phyloP scores from a whole-genome alignment of 1,140 invertebrate genomes.

The Eurytemora carolleeae region DNA sequence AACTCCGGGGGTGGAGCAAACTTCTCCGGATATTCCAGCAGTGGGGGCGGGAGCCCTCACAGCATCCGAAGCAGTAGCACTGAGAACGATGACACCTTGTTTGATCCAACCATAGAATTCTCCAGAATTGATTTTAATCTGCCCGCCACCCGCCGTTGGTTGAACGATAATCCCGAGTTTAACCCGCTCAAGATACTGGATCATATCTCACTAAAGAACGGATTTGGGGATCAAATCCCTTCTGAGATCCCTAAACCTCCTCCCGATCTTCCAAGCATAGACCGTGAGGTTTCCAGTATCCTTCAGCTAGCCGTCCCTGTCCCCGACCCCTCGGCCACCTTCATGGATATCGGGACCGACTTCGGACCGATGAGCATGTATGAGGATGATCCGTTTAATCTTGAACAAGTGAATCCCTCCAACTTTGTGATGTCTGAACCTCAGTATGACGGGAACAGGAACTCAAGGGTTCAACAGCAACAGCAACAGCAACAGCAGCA shows the following conservation, averaged over 20 bases:
- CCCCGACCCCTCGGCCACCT: slow-evolving; percentile 2
- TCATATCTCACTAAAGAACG: slow-evolving; percentile 13
- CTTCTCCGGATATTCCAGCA: not conserved
- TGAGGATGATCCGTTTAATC: slow-evolving; percentile 6
- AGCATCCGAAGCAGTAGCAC: not conserved
- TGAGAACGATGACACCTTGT: not conserved
- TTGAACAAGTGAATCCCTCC: not conserved
- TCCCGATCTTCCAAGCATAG: slow-evolving; percentile 1
- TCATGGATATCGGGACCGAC: slow-evolving; percentile 12
- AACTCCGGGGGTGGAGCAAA: not conserved
- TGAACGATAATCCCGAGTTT: slow-evolving; percentile 12
- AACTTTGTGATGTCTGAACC: slow-evolving; percentile 2
- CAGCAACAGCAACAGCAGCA: no score
- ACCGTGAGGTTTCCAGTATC: slow-evolving; percentile 1
- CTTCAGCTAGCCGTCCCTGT: slow-evolving; percentile 12
- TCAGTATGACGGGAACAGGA: no score
- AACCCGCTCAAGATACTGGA: slow-evolving; percentile 11
- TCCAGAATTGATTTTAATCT: not conserved
- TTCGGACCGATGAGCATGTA: slow-evolving; percentile 11
- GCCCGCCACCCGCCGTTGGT: slow-evolving; percentile 8
- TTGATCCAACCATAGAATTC: not conserved
- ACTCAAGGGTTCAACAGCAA: no score
- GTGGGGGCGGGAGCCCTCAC: not conserved
- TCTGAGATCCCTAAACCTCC: not conserved
- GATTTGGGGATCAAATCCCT: not conserved